A percentile compares a stretch with the other conserved stretches of the same genome.
phyloP scores from a whole-genome alignment of 2,888 invertebrate genomes.

The Amphipyra tragopoginis region DNA sequence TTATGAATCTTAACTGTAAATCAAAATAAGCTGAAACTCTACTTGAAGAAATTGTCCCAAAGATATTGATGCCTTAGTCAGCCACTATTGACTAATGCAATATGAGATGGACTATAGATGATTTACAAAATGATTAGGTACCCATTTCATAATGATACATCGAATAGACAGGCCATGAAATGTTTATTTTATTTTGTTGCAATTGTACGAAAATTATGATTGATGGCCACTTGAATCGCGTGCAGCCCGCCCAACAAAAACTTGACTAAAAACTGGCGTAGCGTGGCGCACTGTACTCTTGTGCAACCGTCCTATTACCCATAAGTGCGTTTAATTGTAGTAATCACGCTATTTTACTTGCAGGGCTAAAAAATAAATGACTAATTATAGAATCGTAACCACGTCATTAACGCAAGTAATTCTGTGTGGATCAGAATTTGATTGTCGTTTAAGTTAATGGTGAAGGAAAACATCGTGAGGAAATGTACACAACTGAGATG shows the following conservation, averaged over 20 bases:
- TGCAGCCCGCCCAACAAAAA: conserved; percentile 38
- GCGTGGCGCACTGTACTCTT: conserved; percentile 32
- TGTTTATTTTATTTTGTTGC: background rate
- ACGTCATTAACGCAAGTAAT: background rate
- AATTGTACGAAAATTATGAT: conserved; percentile 28
- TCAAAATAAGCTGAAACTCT: too few relatives aligned
- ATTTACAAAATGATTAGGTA: too few relatives aligned
- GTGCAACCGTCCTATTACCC: conserved; percentile 34
- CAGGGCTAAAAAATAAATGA: conserved; percentile 19
- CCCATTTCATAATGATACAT: background rate
- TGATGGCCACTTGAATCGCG: conserved; percentile 36
- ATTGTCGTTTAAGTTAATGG: too few relatives aligned
- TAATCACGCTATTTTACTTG: conserved; percentile 33
- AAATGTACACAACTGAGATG: too few relatives aligned
- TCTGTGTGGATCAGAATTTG: too few relatives aligned
- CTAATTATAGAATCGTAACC: conserved; percentile 13
- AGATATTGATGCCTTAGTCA: too few relatives aligned
- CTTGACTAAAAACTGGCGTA: conserved; percentile 29
- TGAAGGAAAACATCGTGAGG: too few relatives aligned
- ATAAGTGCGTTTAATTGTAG: conserved; percentile 38
- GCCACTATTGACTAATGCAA: too few relatives aligned
- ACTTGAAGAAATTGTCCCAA: too few relatives aligned
- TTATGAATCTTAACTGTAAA: too few relatives aligned
- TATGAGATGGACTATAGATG: too few relatives aligned
- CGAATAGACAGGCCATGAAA: background rate